Evolutionary conservation across 2,797 vertebrate genomes (phyloP).

Genomic region (Nannoperca australis): DNA sequence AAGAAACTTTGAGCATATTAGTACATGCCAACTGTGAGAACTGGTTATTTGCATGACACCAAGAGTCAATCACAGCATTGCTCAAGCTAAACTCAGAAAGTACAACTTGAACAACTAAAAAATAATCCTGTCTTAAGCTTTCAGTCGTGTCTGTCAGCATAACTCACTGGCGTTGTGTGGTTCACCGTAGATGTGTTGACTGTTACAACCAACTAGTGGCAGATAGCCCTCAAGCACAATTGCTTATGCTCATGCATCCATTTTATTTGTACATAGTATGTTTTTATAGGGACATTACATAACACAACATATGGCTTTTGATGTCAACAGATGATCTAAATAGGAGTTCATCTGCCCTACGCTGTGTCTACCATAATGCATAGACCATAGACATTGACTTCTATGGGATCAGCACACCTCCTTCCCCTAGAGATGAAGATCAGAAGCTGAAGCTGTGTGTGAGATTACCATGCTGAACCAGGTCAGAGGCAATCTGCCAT

Average conservation of each 20-base stretch:
- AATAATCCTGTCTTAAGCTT: conserved; percentile 49
- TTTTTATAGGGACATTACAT: conserved; percentile 1
- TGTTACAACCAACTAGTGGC: conserved; percentile 4
- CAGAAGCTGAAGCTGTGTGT: conserved; percentile 49
- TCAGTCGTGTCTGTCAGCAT: conserved; percentile 30
- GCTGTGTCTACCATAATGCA: conserved; percentile 5
- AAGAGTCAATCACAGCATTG: conserved; percentile 36
- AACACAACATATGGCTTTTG: conserved; percentile 48
- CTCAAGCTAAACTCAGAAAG: conserved; percentile 38
- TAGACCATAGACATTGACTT: conserved; percentile 27
- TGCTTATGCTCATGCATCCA: background rate
- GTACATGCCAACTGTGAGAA: conserved; percentile 8
- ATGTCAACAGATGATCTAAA: conserved; percentile 57
- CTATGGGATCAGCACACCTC: conserved; percentile 17
- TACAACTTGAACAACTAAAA: conserved; percentile 40
- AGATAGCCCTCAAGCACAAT: background rate
- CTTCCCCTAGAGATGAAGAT: conserved; percentile 40
- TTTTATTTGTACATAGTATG: conserved; percentile 14
- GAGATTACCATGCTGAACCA: conserved; percentile 56
- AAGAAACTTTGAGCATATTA: conserved; percentile 18
- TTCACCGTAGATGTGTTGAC: conserved; percentile 7
- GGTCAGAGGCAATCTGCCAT: conserved; percentile 54
- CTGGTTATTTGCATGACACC: conserved; percentile 49
- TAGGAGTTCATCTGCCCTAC: conserved; percentile 37
- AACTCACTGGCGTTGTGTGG: background rate